These are phyloP conservation scores for Paradoxurus hermaphroditus DNA, from an alignment of 2,113 vertebrate species.

Conservation along the genomic window DNA sequence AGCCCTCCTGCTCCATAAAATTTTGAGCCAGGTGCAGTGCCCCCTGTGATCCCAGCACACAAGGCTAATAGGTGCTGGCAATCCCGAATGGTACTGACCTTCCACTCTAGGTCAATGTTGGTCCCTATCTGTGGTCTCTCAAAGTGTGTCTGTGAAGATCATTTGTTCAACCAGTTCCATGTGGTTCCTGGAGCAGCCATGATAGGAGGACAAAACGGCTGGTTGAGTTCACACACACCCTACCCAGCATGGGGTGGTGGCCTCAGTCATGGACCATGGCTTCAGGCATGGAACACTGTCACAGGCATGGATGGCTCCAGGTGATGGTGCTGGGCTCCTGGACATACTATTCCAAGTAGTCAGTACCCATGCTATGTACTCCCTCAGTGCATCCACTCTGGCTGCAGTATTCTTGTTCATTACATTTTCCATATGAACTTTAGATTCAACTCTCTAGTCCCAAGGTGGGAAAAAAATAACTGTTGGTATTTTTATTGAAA, in stretches of 20 bases:
- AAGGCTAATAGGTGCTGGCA: not conserved
- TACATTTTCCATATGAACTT: not conserved
- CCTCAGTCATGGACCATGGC: not conserved
- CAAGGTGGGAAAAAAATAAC: not conserved
- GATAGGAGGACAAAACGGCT: not conserved
- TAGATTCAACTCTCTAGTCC: not conserved
- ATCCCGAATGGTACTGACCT: not conserved
- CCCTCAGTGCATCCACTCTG: no score
- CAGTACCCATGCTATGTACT: no score
- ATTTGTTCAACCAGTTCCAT: not conserved
- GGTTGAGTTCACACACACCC: not conserved
- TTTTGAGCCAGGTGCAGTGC: not conserved
- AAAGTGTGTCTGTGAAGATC: not conserved
- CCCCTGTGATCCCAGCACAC: not conserved
- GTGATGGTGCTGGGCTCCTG: not conserved
- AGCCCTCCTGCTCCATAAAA: not conserved
- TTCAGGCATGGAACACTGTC: not conserved
- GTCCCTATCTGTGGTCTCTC: not conserved
- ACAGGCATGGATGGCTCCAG: not conserved
- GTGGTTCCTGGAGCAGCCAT: not conserved
- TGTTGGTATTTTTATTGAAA: not conserved
- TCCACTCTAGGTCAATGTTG: not conserved
- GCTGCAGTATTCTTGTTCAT: not conserved
- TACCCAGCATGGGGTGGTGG: no score
- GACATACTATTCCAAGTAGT: not conserved